phyloP scores from a whole-genome alignment of 2,113 vertebrate genomes.

The Lampris incognitus region DNA sequence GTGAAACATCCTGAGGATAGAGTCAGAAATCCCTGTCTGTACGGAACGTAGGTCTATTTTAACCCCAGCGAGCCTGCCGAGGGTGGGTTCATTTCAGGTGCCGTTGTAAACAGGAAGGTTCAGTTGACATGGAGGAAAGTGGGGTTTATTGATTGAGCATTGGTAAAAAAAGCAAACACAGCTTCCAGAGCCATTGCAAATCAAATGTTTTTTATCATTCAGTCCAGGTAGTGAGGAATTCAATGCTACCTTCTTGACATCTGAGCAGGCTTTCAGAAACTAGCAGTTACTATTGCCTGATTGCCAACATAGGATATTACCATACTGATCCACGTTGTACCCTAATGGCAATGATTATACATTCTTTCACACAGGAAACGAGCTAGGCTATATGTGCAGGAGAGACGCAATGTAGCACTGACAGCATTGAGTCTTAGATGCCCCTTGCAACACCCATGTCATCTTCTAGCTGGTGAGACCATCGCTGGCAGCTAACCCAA shows the following conservation, averaged over 20 bases:
- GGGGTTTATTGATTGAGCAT: background rate
- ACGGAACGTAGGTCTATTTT: constrained; percentile 54
- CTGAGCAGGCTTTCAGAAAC: background rate
- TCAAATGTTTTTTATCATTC: background rate
- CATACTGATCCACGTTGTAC: background rate
- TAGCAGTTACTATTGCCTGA: background rate
- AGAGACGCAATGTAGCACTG: background rate
- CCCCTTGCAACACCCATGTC: background rate
- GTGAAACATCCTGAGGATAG: constrained; percentile 81
- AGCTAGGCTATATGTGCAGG: background rate
- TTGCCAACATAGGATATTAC: background rate
- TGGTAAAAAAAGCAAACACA: constrained; percentile 7
- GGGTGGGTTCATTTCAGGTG: constrained; percentile 64
- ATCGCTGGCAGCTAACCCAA: constrained; percentile 31
- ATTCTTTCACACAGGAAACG: background rate
- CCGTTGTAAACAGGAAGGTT: constrained; percentile 79
- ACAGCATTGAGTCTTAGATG: constrained; percentile 3
- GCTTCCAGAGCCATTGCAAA: background rate
- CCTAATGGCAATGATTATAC: background rate
- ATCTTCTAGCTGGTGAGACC: constrained; percentile 21
- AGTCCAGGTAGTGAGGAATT: background rate
- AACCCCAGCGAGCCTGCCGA: constrained; percentile 49
- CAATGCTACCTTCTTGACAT: background rate
- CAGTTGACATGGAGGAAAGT: constrained; percentile 38
- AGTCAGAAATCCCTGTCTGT: constrained; percentile 63